Conservation (phyloP, 2,797 vertebrate species). For the Amazonetta brasiliensis region DNA sequence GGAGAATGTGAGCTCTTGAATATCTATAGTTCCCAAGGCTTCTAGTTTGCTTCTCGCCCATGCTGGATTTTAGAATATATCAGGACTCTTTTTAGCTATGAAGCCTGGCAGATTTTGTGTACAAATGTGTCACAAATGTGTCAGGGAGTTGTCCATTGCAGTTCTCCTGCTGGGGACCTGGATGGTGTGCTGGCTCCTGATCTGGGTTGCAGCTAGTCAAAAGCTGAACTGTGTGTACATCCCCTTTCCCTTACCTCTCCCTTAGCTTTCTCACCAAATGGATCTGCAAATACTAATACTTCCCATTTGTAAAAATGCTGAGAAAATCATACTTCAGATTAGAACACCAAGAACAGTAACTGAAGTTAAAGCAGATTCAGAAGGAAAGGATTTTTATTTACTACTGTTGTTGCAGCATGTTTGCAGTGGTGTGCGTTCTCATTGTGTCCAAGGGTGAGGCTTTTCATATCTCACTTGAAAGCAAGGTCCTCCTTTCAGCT, state of each 20-base stretch:
- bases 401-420: neutral
- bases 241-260: neutral
- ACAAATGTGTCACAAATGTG: accelerated
- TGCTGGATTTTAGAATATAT: too few relatives aligned
- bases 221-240: neutral
- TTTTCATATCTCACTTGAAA: constrained; percentile 52
- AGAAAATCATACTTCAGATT: neutral
- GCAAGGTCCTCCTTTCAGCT: constrained; percentile 25
- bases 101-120: neutral
- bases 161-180: neutral
- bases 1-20: neutral
- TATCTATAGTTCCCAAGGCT: neutral
- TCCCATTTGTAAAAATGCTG: neutral
- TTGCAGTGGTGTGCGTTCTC: neutral
- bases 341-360: neutral
- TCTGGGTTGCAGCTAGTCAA: neutral
- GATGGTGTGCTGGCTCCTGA: accelerated
- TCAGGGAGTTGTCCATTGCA: neutral
- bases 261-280: accelerated
- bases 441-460: neutral
- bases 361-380: neutral
- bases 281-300: accelerated
- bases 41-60: neutral
- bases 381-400: neutral
- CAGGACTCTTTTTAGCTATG: neutral